phyloP scores from a whole-genome alignment of 2,888 invertebrate species.

The Gymnosoma rotundatum region DNA sequence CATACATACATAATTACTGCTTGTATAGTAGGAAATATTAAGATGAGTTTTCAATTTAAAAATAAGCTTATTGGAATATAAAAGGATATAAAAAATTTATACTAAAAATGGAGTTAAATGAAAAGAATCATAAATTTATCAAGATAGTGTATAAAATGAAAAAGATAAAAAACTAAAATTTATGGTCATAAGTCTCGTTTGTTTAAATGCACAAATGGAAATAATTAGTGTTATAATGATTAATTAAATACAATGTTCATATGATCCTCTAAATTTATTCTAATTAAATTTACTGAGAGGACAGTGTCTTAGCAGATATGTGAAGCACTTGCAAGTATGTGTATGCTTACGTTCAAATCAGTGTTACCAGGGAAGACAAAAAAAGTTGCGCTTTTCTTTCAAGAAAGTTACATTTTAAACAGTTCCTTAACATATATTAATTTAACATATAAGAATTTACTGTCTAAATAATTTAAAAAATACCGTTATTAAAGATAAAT shows the following conservation, averaged over 20 bases:
- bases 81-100: neutral
- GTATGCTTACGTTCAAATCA: neutral
- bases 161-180: neutral
- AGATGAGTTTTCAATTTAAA: neutral
- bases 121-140: neutral
- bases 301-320: neutral
- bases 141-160: neutral
- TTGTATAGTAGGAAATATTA: neutral
- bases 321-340: neutral
- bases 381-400: too few species aligned
- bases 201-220: conserved; percentile 20
- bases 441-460: too few species aligned
- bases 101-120: neutral
- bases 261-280: conserved; percentile 17
- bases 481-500: too few species aligned
- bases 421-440: too few species aligned
- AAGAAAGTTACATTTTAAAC: too few species aligned
- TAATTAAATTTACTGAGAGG: neutral
- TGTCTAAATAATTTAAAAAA: too few species aligned
- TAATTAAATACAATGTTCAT: conserved; percentile 46
- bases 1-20: neutral
- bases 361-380: too few species aligned
- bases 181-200: conserved; percentile 52
- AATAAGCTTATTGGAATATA: neutral
- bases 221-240: conserved; percentile 14